Base-by-base conservation (phyloP, 2,888 invertebrate species). In the Caenorhabditis drosophilae region DNA sequence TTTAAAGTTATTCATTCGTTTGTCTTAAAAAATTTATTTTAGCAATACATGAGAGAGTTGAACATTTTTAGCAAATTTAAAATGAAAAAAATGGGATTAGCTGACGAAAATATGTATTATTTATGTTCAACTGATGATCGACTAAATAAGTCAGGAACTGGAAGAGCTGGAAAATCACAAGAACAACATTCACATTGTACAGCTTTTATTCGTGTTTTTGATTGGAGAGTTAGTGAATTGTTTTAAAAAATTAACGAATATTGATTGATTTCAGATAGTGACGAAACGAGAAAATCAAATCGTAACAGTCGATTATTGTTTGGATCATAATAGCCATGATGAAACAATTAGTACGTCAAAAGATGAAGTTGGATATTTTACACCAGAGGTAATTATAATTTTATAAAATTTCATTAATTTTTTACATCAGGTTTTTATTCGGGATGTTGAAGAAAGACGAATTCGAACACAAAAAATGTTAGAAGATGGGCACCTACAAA, bases 81-180 rank as follows among this genome's bases (percentile, higher is more conserved):
- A 34, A 34, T 70, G 50, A 56, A 57, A 20, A 50, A 49, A 34
- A 55, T 67, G 49, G 70, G 70, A 6, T 22, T 73, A 11, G 63
- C 62, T 16, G 73, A 72, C 22, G 75, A 75, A 47, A 59, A 71
- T 35, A 70, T 75, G 70, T 75, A 72, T 55, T 75, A 61, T 47
- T 52, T 75, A 31, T 75, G 75, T 23, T 4, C n/a, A 2, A 41
- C 41, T 9, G 75, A 75, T 36, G 64, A 60, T 49, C 62, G 75
- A 20, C n/a, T 66, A 11, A 16, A 45, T 16, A 59, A 60, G 11
- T 56, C 3, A 23, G 59, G 66, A 15, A 16, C 42, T 4, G 59
- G 59, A 18, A 25, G 66, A 44, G 66, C 66, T 2, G 23, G 50
- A 0, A 31, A 56, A 4, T 12, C 46, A 12, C 57, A 62, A 23